Evolutionary conservation across 2,888 invertebrate species (phyloP).

Genomic region (Fabriciana adippe): DNA sequence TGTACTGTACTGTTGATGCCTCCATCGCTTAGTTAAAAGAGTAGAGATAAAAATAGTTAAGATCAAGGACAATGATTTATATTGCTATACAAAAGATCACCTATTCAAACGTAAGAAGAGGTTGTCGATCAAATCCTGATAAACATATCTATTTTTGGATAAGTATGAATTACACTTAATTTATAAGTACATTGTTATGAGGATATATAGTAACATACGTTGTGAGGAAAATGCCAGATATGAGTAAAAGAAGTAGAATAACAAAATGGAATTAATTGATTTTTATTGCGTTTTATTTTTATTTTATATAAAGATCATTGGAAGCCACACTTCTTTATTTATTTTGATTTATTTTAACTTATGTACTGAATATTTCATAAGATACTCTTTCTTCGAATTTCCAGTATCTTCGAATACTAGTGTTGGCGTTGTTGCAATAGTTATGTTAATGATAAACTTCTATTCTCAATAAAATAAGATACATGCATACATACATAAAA

Average conservation of each 20-base stretch:
- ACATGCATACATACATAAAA: too few species aligned
- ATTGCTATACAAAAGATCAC: constrained; percentile 46
- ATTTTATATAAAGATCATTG: too few species aligned
- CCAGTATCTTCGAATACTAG: neutral
- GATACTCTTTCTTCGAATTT: neutral
- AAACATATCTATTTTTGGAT: constrained; percentile 62
- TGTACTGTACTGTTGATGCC: neutral
- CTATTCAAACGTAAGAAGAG: constrained; percentile 42
- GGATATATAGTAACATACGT: constrained; percentile 33
- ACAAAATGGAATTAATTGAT: too few species aligned
- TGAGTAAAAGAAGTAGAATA: too few species aligned
- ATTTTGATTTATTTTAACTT: too few species aligned
- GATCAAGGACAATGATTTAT: constrained; percentile 66
- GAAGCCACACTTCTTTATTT: too few species aligned
- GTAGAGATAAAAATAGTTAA: constrained; percentile 41
- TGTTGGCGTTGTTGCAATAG: neutral
- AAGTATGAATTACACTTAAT: constrained; percentile 33
- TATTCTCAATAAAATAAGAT: too few species aligned
- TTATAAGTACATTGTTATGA: constrained; percentile 50
- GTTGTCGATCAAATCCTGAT: constrained; percentile 57
- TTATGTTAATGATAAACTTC: too few species aligned
- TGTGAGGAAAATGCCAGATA: constrained; percentile 35
- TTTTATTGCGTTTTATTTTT: too few species aligned
- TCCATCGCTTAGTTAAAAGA: constrained; percentile 19
- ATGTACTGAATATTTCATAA: too few species aligned